Evolutionary conservation across 1,140 invertebrate genomes (phyloP), one percentile per base, ranked within the genome.

Genomic region (Zaprionus gabonicus): DNA sequence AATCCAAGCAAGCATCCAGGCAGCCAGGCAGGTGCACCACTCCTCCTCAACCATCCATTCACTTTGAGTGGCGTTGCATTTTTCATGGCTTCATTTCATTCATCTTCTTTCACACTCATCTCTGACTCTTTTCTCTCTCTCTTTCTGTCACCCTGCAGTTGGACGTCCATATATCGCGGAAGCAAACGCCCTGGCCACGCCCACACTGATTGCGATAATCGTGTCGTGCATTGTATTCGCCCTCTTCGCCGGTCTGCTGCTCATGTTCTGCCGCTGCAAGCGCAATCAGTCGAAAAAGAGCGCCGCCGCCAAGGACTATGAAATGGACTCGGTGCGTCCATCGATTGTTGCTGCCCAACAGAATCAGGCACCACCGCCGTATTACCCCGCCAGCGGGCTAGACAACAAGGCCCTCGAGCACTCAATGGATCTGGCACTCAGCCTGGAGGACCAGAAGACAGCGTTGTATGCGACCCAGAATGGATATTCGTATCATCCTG

Each of bases 341-440:
- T 96, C 96, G 57, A 96, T 97, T 91, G 96, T 97, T 4, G 95
- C 95, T 28, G 88, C 91, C 56, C 95, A 96, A 71, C 96, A 96
- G 92, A 96, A 96, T 73, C 96, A 97, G 92, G 96, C 96, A 9
- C 96, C 96, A 46, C 97, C 97, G 2, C 97, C 97, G 12, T 98
- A 98, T 81, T 97, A 97, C 81, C 95, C 96, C 15, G 95, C 96
- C 25, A 95, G 95, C n/a, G 96, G 96, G 5, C 95, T 98, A 93
- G 97, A 98, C 93, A 98, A 98, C 93, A 98, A 98, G 93, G 97
- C 97, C 31, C 93, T 98, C 10, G 97, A 98, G 93, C 96, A 97
- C 91, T 97, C 96, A 15, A 95, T 97, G 94, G 97, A 98, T 85
- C 93, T 97, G 68, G 96, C 96, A 0, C 81, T 97, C 25, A 95